Base-by-base conservation (phyloP, 2,113 vertebrate genomes). In the Morone saxatilis region DNA sequence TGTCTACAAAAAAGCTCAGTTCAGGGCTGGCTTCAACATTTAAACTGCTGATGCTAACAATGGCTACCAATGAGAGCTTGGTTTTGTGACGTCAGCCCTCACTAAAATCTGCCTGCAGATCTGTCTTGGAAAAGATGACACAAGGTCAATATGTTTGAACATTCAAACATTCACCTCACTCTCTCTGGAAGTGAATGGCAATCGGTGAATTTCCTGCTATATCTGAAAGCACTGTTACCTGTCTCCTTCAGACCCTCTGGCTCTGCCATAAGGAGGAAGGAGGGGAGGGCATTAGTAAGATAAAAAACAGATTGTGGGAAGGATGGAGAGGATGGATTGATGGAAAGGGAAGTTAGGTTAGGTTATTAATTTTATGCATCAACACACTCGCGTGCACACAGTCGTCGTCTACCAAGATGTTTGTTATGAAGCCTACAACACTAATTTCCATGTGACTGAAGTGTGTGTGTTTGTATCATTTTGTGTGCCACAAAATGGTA, bases 321-420 rank as follows among this genome's bases (percentile, higher is more conserved):
- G 53, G 51, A 71, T 43, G 25, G n/a, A 76, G 61, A 38, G 19
- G 41, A 68, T 22, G 36, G 47, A 63, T 31, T 41, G 54, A 70
- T 70, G 45, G 56, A 57, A 40, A 45, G n/a, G 25, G 72, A 68
- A 62, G n/a, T n/a, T n/a, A n/a, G n/a, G 11, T 17, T 73, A 45
- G 48, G 7, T 25, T 76, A 66, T 83, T 71, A 61, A 78, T 81
- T 78, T 85, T 66, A 83, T 61, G 76, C 76, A 83, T 83, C 68
- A 80, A 80, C 56, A 65, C 61, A 48, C 71, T 47, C 68, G 65
- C 80, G 59, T 40, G 36, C 82, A 70, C 38, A 59, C 53, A 72
- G 25, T 74, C 43, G n/a, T 66, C 65, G 62, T 31, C 25, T 68
- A 22, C 25, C 59, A 47, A 45, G 6, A 62, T 48, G 38, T 80